These are phyloP conservation scores for Lasioglossum zephyrum DNA, from an alignment of 2,888 invertebrate species.

Conservation along the genomic window DNA sequence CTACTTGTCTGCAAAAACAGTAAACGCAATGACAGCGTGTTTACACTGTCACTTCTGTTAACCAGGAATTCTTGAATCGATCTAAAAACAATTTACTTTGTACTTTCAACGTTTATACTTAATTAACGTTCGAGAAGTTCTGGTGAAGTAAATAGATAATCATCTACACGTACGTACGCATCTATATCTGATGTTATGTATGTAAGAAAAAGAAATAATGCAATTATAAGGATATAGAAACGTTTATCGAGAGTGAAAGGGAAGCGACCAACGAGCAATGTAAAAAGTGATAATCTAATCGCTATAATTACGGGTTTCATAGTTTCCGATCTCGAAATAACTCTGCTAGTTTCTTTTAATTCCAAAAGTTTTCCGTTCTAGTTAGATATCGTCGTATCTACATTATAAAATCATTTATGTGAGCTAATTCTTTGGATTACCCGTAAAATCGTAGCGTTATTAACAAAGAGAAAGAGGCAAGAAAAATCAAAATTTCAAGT, in stretches of 20 bases:
- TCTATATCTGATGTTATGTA: constrained; percentile 50
- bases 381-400: not conserved
- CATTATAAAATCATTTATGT: not conserved
- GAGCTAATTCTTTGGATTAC: not conserved
- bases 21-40: not conserved
- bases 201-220: constrained; percentile 40
- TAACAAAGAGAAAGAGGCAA: not conserved
- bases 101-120: not conserved
- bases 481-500: not conserved
- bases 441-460: not conserved
- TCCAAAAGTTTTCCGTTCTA: not conserved
- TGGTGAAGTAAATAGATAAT: constrained; percentile 34
- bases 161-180: constrained; percentile 25
- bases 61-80: constrained; percentile 39
- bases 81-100: not conserved
- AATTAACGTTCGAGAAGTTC: constrained; percentile 26
- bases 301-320: constrained; percentile 24
- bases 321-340: constrained; percentile 7
- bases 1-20: constrained; percentile 1
- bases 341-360: not conserved
- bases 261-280: constrained; percentile 10
- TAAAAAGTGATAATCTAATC: constrained; percentile 15
- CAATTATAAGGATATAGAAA: constrained; percentile 27
- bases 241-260: constrained; percentile 24
- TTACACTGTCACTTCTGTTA: constrained; percentile 24